Base-by-base conservation (phyloP, 2,113 vertebrate genomes). In the Cottus gobio region DNA sequence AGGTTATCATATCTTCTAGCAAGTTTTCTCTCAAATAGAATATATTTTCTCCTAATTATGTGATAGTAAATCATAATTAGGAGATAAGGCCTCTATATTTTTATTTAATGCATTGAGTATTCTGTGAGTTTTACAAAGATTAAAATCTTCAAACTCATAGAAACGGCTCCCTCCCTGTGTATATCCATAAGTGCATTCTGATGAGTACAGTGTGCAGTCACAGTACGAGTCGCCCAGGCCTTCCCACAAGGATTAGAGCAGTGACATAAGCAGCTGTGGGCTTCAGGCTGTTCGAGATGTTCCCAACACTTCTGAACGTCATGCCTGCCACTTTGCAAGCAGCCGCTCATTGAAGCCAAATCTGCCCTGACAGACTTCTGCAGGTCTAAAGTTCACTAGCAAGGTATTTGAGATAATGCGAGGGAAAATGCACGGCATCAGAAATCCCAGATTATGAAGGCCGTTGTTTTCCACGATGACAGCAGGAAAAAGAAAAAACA, bases 161-260 rank as follows among this genome's bases (percentile, higher is more conserved):
- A 20, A 2, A 36, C 20, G n/a, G 11, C 20, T 39, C 7, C n/a
- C 24, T 72, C 16, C 50, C 11, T 52, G 26, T 22, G 34, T 52
- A 34, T 39, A 28, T 39, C 62, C 34, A 20, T 58, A 10, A 30
- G 6, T 60, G 4, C 36, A 31, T 77, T 37, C 67, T 71, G 11
- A 6, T 69, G 58, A 46, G n/a, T 61, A 30, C 44, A 75, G 34
- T 50, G 13, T 50, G 36, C 58, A 71, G 10, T 37, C 37, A 18
- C 11, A 3, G 44, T 66, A 10, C 18, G 26, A 8, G 13, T 61
- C 65, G 65, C 48, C 74, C 78, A 82, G 62, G 81, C 76, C 42
- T 92, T 90, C 87, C 79, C 89, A 90, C 84, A 83, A 31, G 85
- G 87, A 89, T 91, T 85, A 89, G 52, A 85, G 28, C 52, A 44